These are phyloP conservation scores for Saturnia pavonia DNA, from an alignment of 2,888 invertebrate genomes.

Conservation along the genomic window DNA sequence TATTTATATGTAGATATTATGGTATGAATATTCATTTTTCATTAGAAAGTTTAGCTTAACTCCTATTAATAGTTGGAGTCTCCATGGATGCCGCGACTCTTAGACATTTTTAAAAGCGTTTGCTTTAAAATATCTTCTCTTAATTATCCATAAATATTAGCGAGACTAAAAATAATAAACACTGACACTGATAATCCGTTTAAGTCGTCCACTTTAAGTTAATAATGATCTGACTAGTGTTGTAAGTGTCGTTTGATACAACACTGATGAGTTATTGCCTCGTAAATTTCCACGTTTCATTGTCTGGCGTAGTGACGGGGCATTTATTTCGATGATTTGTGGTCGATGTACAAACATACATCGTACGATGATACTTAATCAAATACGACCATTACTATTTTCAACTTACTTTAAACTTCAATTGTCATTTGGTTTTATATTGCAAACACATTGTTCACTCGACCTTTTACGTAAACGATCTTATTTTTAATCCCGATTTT, in stretches of 20 bases:
- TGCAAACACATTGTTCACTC: not conserved
- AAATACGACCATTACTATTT: not conserved
- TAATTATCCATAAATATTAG: slow-evolving; percentile 25
- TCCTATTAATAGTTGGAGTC: no score
- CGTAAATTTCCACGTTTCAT: slow-evolving; percentile 62
- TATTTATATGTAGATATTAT: no score
- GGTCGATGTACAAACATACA: slow-evolving; percentile 29
- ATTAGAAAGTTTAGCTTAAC: no score
- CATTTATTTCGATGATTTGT: slow-evolving; percentile 27
- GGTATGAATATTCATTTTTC: no score
- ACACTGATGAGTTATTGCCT: slow-evolving; percentile 63
- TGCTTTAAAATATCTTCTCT: not conserved
- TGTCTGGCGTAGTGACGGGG: slow-evolving; percentile 41
- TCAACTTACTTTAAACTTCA: no score
- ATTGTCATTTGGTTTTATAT: no score
- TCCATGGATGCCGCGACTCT: not conserved
- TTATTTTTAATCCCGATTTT: no score
- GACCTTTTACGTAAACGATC: no score
- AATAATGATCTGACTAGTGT: slow-evolving; percentile 42
- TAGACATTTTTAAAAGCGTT: not conserved
- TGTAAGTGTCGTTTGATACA: slow-evolving; percentile 64
- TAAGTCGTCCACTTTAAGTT: slow-evolving; percentile 31
- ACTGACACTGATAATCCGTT: slow-evolving; percentile 29
- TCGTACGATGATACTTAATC: slow-evolving; percentile 15
- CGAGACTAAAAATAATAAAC: slow-evolving; percentile 33